Percentiles rank a stretch among this genome's conserved stretches.
These are phyloP conservation scores for Phymatocera aterrima DNA, from an alignment of 2,888 invertebrate genomes.

Conservation along the genomic window DNA sequence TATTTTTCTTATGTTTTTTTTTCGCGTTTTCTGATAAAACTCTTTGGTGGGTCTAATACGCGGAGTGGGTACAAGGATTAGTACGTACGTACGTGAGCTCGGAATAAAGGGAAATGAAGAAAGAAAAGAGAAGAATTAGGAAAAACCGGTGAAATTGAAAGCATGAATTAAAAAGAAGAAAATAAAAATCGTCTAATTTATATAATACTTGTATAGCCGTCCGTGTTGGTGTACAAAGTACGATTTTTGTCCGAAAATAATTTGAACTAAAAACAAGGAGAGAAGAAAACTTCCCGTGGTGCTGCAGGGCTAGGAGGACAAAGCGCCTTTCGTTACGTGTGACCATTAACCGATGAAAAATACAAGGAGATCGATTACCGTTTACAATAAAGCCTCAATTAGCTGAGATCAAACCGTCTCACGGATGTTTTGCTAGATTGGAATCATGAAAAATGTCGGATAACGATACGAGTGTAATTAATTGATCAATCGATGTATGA, in stretches of 20 bases:
- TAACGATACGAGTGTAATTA: no score
- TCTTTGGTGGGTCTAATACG: neutral
- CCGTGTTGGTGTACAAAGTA: neutral
- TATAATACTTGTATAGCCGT: no score
- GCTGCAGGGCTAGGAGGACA: no score
- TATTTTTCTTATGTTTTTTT: neutral
- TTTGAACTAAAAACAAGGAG: neutral
- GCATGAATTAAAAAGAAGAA: no score
- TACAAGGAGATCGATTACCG: constrained; percentile 28
- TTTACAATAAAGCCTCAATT: neutral
- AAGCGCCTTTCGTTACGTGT: no score
- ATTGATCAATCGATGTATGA: no score
- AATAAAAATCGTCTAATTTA: no score
- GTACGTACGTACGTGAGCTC: neutral
- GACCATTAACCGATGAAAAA: constrained; percentile 58
- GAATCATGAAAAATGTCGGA: neutral
- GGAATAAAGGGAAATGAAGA: neutral
- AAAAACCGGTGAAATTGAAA: no score
- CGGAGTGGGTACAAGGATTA: no score
- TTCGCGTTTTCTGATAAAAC: neutral
- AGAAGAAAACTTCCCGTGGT: constrained; percentile 53
- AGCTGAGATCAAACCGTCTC: neutral
- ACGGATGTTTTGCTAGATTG: neutral
- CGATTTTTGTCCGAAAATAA: no score
- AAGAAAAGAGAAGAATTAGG: neutral